Percentiles rank a stretch among this genome's conserved stretches.
Conservation (phyloP, 1,140 invertebrate genomes). For the Archivesica marissinica region DNA sequence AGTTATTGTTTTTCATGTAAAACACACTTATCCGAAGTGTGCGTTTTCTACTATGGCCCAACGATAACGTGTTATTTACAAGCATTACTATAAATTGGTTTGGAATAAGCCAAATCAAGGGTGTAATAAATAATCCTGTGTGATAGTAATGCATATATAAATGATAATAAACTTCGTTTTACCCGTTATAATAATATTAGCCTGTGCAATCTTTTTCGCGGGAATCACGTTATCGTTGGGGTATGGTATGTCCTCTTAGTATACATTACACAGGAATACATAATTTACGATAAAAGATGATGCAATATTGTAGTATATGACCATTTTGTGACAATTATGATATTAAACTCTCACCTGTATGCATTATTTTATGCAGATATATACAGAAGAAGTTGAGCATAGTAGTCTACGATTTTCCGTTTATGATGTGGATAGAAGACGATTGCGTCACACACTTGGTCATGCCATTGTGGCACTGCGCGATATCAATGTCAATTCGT, state of each 20-base stretch:
- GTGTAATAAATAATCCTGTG: no score
- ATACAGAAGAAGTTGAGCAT: slow-evolving; percentile 62
- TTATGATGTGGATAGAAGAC: slow-evolving; percentile 82
- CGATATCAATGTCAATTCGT: slow-evolving; percentile 76
- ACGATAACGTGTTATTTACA: no score
- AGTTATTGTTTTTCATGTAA: no score
- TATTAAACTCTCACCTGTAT: background rate
- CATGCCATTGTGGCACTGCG: slow-evolving; percentile 78
- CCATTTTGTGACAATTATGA: background rate
- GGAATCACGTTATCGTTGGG: background rate
- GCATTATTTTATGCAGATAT: slow-evolving; percentile 66
- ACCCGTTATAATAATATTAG: no score
- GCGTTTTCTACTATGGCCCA: no score
- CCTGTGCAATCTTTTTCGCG: no score
- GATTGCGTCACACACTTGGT: slow-evolving; percentile 81
- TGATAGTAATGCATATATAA: no score
- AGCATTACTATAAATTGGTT: no score
- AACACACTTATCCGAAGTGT: no score
- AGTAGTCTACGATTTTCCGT: slow-evolving; percentile 79
- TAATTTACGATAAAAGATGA: background rate
- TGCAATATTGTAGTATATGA: background rate
- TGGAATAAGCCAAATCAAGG: no score
- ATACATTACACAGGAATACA: background rate
- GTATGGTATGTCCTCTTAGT: background rate
- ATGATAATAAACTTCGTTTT: no score